phyloP scores from a whole-genome alignment of 2,888 invertebrate genomes.

The Xestobium rufovillosum region DNA sequence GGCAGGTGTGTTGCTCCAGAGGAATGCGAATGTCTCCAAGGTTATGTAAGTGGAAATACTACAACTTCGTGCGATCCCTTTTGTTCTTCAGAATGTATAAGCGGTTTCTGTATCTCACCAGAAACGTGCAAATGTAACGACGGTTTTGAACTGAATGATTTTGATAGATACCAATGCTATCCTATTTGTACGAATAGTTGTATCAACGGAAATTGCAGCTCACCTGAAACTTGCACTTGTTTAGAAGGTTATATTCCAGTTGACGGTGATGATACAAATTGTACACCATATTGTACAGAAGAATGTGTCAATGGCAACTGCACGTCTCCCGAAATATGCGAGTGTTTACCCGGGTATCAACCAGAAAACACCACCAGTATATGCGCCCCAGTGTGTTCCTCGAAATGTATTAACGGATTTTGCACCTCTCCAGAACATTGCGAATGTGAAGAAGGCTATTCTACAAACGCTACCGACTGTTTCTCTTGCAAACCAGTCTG shows the following conservation, averaged over 20 bases:
- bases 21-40: constrained; percentile 4
- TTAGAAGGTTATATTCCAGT: constrained; percentile 29
- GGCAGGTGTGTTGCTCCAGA: constrained; percentile 34
- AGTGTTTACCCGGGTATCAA: too few species aligned
- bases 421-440: constrained; percentile 3
- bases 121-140: constrained; percentile 38
- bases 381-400: too few species aligned
- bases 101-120: constrained; percentile 33
- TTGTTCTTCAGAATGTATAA: constrained; percentile 23
- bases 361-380: too few species aligned
- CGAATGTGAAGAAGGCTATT: constrained; percentile 13
- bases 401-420: constrained; percentile 8
- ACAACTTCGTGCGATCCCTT: constrained; percentile 20
- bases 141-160: constrained; percentile 16
- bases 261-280: constrained; percentile 15
- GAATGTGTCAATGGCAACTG: constrained; percentile 18
- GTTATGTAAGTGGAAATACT: neutral
- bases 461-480: neutral
- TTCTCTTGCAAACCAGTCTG: constrained; percentile 20
- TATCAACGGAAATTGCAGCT: constrained; percentile 34
- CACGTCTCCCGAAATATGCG: constrained; percentile 17
- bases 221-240: constrained; percentile 42
- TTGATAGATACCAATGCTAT: constrained; percentile 24
- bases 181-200: constrained; percentile 27
- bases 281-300: constrained; percentile 26